A percentile compares a stretch with the other conserved stretches of the same genome.
phyloP scores from a whole-genome alignment of 2,113 vertebrate species.

The Megaceryle maxima region DNA sequence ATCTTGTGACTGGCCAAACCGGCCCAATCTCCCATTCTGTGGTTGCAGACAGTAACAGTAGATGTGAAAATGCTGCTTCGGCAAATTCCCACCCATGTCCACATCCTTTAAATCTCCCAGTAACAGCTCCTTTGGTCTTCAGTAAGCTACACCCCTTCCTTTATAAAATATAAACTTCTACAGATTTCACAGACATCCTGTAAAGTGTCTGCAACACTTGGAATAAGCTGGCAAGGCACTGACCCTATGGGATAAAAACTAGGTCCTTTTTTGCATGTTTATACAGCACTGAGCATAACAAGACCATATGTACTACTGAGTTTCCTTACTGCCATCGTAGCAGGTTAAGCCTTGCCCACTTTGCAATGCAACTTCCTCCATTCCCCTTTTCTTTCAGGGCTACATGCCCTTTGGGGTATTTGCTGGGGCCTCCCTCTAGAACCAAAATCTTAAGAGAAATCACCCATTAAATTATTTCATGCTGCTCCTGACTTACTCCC shows the following conservation, averaged over 20 bases:
- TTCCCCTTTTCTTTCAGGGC: neutral
- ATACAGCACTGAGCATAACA: neutral
- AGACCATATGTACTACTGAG: neutral
- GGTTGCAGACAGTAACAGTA: neutral
- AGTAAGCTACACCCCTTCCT: neutral
- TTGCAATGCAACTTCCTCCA: neutral
- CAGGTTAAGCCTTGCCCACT: neutral
- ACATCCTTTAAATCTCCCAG: neutral
- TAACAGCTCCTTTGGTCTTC: neutral
- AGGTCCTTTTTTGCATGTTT: neutral
- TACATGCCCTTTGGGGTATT: rapidly evolving
- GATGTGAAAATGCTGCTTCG: neutral
- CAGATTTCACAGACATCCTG: neutral
- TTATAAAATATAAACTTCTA: neutral
- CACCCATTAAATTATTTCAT: neutral
- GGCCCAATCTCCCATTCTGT: neutral
- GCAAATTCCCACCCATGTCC: neutral
- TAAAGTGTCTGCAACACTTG: neutral
- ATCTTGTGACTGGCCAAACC: rapidly evolving
- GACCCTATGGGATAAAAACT: neutral
- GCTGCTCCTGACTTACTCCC: neutral
- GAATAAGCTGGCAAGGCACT: neutral
- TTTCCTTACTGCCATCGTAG: neutral
- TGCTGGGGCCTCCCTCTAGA: neutral
- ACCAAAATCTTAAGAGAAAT: neutral